Percentiles rank a stretch among this genome's conserved stretches.
These are phyloP conservation scores for Brienomyrus longianalis DNA, from an alignment of 2,113 vertebrate genomes.

Conservation along the genomic window DNA sequence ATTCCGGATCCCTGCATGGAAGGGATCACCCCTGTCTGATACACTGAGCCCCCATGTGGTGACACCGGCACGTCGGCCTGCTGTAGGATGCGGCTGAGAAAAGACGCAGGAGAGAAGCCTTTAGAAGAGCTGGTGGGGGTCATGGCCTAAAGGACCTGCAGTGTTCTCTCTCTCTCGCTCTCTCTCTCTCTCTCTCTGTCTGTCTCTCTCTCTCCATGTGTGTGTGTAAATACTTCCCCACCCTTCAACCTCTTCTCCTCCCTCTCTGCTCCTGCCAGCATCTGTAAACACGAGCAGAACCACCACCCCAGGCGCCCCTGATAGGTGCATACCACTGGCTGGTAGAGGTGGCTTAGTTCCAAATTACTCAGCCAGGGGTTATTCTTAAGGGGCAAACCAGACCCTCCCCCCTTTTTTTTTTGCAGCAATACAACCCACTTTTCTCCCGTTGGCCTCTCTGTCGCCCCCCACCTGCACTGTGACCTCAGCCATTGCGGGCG, in stretches of 20 bases:
- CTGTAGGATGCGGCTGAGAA: neutral
- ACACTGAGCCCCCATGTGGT: neutral
- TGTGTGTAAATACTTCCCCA: neutral
- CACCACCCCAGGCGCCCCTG: neutral
- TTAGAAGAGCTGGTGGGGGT: neutral
- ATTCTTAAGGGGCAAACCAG: neutral
- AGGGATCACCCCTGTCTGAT: neutral
- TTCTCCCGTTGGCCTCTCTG: neutral
- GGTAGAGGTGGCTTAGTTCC: neutral
- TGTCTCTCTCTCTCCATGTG: too few relatives aligned
- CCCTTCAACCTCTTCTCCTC: neutral
- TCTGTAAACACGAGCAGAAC: neutral
- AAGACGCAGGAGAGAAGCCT: neutral
- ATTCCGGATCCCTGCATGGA: neutral
- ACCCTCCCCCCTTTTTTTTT: neutral
- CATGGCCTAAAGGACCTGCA: neutral
- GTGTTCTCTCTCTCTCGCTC: neutral
- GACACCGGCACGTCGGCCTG: neutral
- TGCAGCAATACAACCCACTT: neutral
- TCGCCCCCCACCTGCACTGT: neutral
- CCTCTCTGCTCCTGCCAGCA: neutral
- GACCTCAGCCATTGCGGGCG: neutral
- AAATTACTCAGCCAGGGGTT: neutral
- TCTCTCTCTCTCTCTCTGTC: slow-evolving; percentile 9
- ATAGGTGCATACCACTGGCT: neutral